phyloP scores from a whole-genome alignment of 2,113 vertebrate genomes.

The Rhynchopsitta pachyrhyncha region DNA sequence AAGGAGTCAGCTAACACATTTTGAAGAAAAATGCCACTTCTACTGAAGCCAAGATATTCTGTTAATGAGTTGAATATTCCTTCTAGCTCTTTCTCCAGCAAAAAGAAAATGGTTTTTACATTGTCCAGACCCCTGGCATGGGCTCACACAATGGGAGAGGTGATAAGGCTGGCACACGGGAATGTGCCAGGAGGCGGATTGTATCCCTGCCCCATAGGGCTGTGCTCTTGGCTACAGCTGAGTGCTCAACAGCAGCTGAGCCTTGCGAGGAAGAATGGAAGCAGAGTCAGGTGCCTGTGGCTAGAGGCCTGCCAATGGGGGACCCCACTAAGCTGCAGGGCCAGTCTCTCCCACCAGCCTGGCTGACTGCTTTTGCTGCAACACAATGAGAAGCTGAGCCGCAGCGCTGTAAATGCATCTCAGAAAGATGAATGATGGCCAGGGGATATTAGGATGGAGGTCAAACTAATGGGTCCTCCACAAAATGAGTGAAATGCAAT shows the following conservation, averaged over 20 bases:
- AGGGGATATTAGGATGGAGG: neutral
- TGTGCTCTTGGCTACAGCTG: neutral
- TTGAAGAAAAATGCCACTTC: constrained; percentile 47
- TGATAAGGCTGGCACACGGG: neutral
- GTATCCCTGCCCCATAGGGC: neutral
- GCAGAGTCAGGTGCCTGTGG: neutral
- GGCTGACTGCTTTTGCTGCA: rapidly evolving
- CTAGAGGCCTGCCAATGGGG: neutral
- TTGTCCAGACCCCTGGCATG: neutral
- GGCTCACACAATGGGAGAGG: neutral
- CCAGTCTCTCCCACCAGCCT: neutral
- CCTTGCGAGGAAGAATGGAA: neutral
- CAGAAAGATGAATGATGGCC: neutral
- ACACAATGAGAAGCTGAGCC: neutral
- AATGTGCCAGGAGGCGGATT: neutral
- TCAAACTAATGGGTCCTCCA: neutral
- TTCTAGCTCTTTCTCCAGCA: constrained; percentile 17
- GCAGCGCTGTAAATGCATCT: neutral
- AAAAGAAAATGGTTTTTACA: neutral
- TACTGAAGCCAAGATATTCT: constrained; percentile 33
- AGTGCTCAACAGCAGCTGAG: rapidly evolving
- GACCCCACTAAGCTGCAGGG: neutral
- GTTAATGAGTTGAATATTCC: constrained; percentile 46
- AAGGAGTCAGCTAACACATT: constrained; percentile 48
- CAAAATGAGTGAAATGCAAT: neutral